A percentile compares a stretch with the other conserved stretches of the same genome.
phyloP scores from a whole-genome alignment of 2,797 vertebrate species.

The Melanotaenia pygmaea region DNA sequence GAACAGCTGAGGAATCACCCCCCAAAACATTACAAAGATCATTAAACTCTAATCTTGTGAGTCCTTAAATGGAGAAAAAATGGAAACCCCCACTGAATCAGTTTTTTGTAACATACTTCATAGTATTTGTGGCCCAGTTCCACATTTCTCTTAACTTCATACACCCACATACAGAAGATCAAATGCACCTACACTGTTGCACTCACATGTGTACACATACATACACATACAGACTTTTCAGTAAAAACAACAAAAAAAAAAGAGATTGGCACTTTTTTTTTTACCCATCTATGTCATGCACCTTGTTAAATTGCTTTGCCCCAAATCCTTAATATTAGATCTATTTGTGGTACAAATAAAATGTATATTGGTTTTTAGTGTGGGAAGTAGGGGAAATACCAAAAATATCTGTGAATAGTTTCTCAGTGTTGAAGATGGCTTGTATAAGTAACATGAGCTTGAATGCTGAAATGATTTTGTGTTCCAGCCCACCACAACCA shows the following conservation, averaged over 20 bases:
- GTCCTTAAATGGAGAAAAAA: constrained; percentile 64
- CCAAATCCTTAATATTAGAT: constrained; percentile 89
- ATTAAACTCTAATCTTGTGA: constrained; percentile 68
- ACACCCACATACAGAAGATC: constrained; percentile 24
- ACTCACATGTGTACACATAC: constrained; percentile 77
- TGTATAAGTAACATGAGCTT: constrained; percentile 70
- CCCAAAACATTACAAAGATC: constrained; percentile 69
- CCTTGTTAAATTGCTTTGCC: constrained; percentile 92
- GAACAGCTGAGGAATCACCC: constrained; percentile 74
- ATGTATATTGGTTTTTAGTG: constrained; percentile 88
- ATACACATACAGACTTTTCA: constrained; percentile 80
- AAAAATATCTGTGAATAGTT: constrained; percentile 81
- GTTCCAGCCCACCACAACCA: constrained; percentile 51
- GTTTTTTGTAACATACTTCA: constrained; percentile 81
- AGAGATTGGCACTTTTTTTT: constrained; percentile 91
- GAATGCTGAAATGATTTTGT: constrained; percentile 67
- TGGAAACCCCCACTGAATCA: constrained; percentile 79
- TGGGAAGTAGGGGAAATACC: constrained; percentile 78
- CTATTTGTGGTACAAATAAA: constrained; percentile 88
- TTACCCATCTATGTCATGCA: constrained; percentile 94
- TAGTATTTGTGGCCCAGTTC: constrained; percentile 89
- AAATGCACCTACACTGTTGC: constrained; percentile 41
- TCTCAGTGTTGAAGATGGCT: constrained; percentile 78
- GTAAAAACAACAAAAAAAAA: constrained; percentile 71
- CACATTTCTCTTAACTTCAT: constrained; percentile 62